Conservation (phyloP, 37 sponge, comb jelly and placozoan species). For the Chondrilla cf. caribensis region DNA sequence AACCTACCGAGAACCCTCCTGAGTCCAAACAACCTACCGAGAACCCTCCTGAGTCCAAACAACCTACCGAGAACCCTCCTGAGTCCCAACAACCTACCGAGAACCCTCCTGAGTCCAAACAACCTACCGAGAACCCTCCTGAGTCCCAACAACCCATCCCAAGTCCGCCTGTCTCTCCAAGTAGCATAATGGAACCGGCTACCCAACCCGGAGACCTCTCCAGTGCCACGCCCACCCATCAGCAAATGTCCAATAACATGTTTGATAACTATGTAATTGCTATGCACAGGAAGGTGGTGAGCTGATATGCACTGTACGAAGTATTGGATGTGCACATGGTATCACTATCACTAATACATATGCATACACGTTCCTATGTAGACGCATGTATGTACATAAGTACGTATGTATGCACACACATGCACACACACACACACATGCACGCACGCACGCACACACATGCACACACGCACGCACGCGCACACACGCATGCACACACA, state of each 20-base stretch:
- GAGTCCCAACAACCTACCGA: not conserved
- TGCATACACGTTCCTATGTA: no score
- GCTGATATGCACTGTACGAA: no score
- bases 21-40: no score
- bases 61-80: not conserved
- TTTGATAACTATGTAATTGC: conserved; percentile 29
- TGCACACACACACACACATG: no score
- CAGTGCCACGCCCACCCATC: not conserved
- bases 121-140: not conserved
- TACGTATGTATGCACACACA: no score
- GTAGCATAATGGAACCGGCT: not conserved
- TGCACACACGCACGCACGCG: no score
- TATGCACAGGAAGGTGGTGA: conserved; percentile 42
- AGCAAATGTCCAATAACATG: conserved; percentile 18
- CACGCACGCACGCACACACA: no score
- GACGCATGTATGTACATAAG: no score
- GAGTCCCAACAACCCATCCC: not conserved
- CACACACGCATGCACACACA: no score
- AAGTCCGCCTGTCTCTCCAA: not conserved
- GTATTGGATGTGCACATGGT: no score
- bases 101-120: not conserved
- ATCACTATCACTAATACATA: no score
- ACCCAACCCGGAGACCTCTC: not conserved
- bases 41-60: not conserved
- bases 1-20: no score